These are phyloP conservation scores for Orgyia antiqua DNA, from an alignment of 2,888 invertebrate species.

Conservation along the genomic window DNA sequence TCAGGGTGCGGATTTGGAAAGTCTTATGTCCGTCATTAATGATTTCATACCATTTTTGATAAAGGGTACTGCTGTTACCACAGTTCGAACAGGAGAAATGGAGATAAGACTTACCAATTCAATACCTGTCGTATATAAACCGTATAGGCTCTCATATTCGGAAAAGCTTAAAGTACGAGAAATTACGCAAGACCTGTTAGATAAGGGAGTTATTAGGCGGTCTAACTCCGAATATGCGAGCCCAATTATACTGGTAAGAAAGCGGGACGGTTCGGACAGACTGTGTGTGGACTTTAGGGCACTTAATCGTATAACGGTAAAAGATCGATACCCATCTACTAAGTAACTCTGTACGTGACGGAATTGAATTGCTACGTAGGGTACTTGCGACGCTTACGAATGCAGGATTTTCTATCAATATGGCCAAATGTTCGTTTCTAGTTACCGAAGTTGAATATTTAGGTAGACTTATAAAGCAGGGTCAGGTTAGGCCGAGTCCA, in stretches of 20 bases:
- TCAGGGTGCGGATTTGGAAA: neutral
- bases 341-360: neutral
- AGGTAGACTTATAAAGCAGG: neutral
- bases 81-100: conserved; percentile 1
- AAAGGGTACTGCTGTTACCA: neutral
- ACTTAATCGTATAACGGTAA: conserved; percentile 11
- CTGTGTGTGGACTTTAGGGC: conserved; percentile 10
- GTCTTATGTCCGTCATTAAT: neutral
- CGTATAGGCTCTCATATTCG: neutral
- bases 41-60: neutral
- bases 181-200: neutral
- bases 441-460: neutral
- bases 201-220: neutral
- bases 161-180: neutral
- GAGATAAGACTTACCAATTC: neutral
- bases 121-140: neutral
- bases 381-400: neutral
- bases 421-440: neutral
- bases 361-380: neutral
- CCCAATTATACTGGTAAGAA: conserved; percentile 1
- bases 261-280: conserved; percentile 7
- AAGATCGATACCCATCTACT: conserved; percentile 8
- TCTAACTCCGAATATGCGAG: neutral
- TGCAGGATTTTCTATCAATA: neutral
- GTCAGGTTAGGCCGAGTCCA: neutral